Percentiles rank a stretch among this genome's conserved stretches.
These are phyloP conservation scores for Mylabris phalerata DNA, from an alignment of 1,140 invertebrate genomes.

Conservation along the genomic window DNA sequence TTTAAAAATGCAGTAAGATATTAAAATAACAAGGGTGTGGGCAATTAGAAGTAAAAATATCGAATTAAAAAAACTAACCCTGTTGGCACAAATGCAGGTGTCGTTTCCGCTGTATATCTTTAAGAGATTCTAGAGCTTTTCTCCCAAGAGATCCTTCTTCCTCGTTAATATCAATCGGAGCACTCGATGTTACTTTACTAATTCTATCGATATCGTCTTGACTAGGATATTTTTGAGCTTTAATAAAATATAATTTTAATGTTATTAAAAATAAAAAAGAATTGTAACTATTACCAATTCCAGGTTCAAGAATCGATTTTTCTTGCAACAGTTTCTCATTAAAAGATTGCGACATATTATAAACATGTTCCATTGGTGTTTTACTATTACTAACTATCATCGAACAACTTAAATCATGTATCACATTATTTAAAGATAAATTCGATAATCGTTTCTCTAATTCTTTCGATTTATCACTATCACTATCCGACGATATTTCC, in stretches of 20 bases:
- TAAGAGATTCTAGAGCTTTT: conserved; percentile 80
- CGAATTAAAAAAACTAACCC: conserved; percentile 51
- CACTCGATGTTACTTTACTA: conserved; percentile 74
- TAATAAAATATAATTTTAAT: not conserved
- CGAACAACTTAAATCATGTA: conserved; percentile 35
- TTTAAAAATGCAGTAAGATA: too few species aligned
- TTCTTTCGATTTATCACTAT: conserved; percentile 37
- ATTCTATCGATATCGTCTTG: conserved; percentile 83
- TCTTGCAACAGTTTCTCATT: conserved; percentile 40
- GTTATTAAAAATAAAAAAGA: not conserved
- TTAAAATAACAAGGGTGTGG: too few species aligned
- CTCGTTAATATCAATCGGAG: conserved; percentile 52
- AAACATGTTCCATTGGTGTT: conserved; percentile 25
- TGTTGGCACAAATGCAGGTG: conserved; percentile 82
- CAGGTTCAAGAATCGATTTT: conserved; percentile 36
- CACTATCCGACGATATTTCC: conserved; percentile 38
- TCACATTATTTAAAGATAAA: conserved; percentile 19
- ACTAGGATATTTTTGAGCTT: conserved; percentile 47
- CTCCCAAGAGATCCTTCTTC: conserved; percentile 56
- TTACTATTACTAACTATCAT: conserved; percentile 32
- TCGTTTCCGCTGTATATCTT: conserved; percentile 83
- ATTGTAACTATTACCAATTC: conserved; percentile 22
- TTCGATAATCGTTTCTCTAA: conserved; percentile 22
- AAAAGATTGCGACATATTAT: conserved; percentile 40
- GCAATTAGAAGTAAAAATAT: too few species aligned